Percentiles rank a stretch among this genome's conserved stretches.
These are phyloP conservation scores for Diadromus collaris DNA, from an alignment of 2,888 invertebrate species.

Conservation along the genomic window DNA sequence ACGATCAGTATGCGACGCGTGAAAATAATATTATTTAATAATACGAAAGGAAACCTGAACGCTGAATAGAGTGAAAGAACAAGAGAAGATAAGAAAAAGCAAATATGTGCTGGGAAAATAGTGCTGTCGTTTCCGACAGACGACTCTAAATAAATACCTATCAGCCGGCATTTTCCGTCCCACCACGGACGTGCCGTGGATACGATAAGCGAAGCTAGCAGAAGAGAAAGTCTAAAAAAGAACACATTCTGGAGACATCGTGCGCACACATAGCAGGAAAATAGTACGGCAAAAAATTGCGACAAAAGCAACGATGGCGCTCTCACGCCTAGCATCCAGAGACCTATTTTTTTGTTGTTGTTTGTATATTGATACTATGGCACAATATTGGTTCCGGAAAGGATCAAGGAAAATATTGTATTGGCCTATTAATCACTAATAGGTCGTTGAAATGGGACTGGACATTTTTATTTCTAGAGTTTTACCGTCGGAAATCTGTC, in stretches of 20 bases:
- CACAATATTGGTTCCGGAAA: background rate
- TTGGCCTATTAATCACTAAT: background rate
- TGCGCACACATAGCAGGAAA: background rate
- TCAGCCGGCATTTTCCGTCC: background rate
- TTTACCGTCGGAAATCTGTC: too few species aligned
- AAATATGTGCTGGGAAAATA: background rate
- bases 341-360: background rate
- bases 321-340: constrained; percentile 22
- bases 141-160: background rate
- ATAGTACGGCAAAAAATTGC: constrained; percentile 9
- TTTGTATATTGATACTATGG: background rate
- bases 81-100: background rate
- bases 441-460: too few species aligned
- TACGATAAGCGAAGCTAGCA: constrained; percentile 26
- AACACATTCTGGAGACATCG: background rate
- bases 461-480: too few species aligned
- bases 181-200: constrained; percentile 34
- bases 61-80: background rate
- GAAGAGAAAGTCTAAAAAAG: background rate
- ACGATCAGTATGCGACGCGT: background rate
- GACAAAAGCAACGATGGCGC: constrained; percentile 6
- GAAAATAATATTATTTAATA: background rate
- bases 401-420: background rate
- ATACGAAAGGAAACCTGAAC: background rate
- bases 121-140: background rate